These are phyloP conservation scores for Meloe dianella DNA, from an alignment of 2,888 invertebrate species.

Conservation along the genomic window DNA sequence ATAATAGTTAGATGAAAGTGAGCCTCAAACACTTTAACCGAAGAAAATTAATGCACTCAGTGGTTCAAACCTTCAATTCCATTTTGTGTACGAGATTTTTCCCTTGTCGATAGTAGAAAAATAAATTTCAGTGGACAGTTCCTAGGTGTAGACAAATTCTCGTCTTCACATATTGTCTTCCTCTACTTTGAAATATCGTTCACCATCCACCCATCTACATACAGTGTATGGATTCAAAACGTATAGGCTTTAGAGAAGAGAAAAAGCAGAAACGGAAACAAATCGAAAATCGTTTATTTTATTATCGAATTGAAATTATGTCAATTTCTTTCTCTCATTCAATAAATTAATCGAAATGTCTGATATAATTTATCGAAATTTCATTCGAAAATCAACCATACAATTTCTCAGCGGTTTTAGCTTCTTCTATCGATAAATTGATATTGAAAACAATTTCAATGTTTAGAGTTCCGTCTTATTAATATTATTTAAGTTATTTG, in stretches of 20 bases:
- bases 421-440: not conserved
- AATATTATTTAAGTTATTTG: not conserved
- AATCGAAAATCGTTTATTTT: not conserved
- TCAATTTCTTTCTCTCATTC: not conserved
- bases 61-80: not conserved
- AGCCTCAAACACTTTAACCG: not conserved
- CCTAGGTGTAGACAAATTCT: conserved; percentile 6
- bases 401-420: not conserved
- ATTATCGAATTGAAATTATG: not conserved
- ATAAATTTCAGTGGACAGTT: conserved; percentile 1
- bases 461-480: not conserved
- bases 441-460: not conserved
- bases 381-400: not conserved
- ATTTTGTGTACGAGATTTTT: conserved; percentile 1
- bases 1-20: not conserved
- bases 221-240: not conserved
- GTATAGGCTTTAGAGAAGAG: not conserved
- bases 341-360: not conserved
- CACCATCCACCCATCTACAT: not conserved
- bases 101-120: not conserved
- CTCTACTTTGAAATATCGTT: conserved; percentile 1
- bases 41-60: not conserved
- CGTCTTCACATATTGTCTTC: conserved; percentile 3
- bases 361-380: not conserved
- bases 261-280: not conserved